Conservation (phyloP, 2,888 invertebrate genomes). For the Balanococcus diminutus region DNA sequence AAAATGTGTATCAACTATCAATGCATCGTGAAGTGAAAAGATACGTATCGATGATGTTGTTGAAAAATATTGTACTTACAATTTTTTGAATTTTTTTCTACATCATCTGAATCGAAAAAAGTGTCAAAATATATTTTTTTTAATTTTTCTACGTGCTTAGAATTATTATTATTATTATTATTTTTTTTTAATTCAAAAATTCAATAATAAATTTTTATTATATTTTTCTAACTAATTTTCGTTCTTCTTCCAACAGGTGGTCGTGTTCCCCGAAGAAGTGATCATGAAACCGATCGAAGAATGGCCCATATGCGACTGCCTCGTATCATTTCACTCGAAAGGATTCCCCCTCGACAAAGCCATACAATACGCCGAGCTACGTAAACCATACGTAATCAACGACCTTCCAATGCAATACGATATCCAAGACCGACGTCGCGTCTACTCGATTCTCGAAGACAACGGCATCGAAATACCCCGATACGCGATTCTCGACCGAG, state of each 20-base stretch:
- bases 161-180: too few relatives aligned
- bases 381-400: slow-evolving; percentile 96
- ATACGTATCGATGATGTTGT: too few relatives aligned
- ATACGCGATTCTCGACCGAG: slow-evolving; percentile 95
- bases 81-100: too few relatives aligned
- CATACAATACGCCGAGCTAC: slow-evolving; percentile 89
- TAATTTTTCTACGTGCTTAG: too few relatives aligned
- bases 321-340: slow-evolving; percentile 97
- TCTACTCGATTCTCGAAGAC: slow-evolving; percentile 89
- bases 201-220: too few relatives aligned
- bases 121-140: too few relatives aligned
- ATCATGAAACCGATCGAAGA: slow-evolving; percentile 95
- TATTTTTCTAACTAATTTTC: too few relatives aligned
- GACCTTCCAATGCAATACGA: slow-evolving; percentile 98
- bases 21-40: too few relatives aligned
- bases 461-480: slow-evolving; percentile 98
- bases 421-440: slow-evolving; percentile 92
- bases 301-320: slow-evolving; percentile 97
- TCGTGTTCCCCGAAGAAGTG: slow-evolving; percentile 94
- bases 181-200: neutral
- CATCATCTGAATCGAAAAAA: too few relatives aligned
- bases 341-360: slow-evolving; percentile 99
- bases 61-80: too few relatives aligned
- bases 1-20: too few relatives aligned
- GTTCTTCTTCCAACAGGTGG: slow-evolving; percentile 74